A percentile compares a stretch with the other conserved stretches of the same genome.
These are phyloP conservation scores for Oscheius sp. DNA, from an alignment of 2,888 invertebrate genomes.

Conservation along the genomic window DNA sequence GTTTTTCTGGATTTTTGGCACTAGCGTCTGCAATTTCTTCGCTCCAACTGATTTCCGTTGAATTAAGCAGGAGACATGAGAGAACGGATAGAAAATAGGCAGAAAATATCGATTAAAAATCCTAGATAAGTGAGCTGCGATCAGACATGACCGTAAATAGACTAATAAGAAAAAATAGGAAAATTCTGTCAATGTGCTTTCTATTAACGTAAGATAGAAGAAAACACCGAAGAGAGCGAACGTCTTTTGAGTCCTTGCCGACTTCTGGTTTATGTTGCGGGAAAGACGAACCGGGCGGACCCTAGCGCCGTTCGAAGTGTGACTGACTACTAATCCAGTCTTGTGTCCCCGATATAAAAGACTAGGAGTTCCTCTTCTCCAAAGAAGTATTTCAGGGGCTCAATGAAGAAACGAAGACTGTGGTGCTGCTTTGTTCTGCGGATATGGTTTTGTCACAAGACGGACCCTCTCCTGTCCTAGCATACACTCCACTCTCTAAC, in stretches of 20 bases:
- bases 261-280: slow-evolving; percentile 17
- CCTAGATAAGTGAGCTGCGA: too few species aligned
- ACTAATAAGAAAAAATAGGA: background rate
- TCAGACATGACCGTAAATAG: background rate
- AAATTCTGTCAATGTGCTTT: background rate
- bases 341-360: too few species aligned
- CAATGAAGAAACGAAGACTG: background rate
- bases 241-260: background rate
- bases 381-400: background rate
- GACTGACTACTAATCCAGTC: background rate
- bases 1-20: too few species aligned
- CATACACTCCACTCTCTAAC: slow-evolving; percentile 14
- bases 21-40: too few species aligned
- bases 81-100: too few species aligned
- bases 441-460: slow-evolving; percentile 39
- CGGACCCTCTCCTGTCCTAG: slow-evolving; percentile 13
- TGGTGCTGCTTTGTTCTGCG: slow-evolving; percentile 31
- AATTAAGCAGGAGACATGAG: too few species aligned
- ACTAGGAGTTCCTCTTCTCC: background rate
- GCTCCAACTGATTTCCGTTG: too few species aligned
- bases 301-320: background rate
- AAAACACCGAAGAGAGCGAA: background rate
- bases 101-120: too few species aligned
- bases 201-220: background rate
- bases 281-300: background rate